Percentiles rank a stretch among this genome's conserved stretches.
Evolutionary conservation across 1,140 invertebrate species (phyloP).

Genomic region (Neodiprion pinetum): DNA sequence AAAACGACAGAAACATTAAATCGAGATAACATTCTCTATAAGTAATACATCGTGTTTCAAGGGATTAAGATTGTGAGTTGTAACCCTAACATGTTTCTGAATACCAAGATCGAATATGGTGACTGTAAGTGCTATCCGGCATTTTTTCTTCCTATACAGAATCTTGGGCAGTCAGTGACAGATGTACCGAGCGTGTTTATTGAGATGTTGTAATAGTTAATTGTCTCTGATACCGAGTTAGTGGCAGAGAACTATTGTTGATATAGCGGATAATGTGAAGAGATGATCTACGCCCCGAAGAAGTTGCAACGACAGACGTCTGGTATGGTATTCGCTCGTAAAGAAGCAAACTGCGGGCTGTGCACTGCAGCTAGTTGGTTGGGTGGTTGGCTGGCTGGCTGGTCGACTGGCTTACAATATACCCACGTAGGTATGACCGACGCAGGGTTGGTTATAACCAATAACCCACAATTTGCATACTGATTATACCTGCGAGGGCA

Average conservation of each 20-base stretch:
- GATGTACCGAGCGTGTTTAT: no score
- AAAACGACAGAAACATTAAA: no score
- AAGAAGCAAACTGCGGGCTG: background rate
- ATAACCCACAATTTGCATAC: constrained; percentile 7
- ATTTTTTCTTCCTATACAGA: no score
- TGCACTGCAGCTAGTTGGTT: background rate
- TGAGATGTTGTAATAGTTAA: background rate
- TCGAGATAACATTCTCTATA: no score
- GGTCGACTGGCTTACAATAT: background rate
- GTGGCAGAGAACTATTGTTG: background rate
- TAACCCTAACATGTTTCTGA: no score
- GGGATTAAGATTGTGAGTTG: no score
- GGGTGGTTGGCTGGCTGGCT: background rate
- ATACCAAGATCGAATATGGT: no score
- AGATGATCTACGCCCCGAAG: background rate
- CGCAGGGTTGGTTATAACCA: background rate
- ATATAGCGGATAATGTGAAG: background rate
- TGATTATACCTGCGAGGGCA: background rate
- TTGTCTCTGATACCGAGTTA: no score
- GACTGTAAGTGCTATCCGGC: no score
- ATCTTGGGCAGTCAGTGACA: no score
- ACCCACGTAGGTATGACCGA: background rate
- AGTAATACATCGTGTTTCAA: no score
- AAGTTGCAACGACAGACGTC: background rate
- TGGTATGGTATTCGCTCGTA: background rate